A percentile compares a stretch with the other conserved stretches of the same genome.
These are phyloP conservation scores for Siniperca knerii DNA, from an alignment of 2,113 vertebrate species.

Conservation along the genomic window DNA sequence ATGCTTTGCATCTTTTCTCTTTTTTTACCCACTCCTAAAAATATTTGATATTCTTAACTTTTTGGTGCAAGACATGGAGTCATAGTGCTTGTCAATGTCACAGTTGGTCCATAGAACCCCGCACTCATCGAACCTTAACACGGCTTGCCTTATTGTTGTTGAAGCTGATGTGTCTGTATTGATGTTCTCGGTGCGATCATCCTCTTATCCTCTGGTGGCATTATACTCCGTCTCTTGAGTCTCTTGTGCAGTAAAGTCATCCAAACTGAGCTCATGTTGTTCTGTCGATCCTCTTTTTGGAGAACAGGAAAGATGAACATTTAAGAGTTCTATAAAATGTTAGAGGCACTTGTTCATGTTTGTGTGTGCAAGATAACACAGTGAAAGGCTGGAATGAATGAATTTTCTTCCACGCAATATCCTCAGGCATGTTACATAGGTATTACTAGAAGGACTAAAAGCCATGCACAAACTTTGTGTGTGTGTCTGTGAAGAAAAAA, in stretches of 20 bases:
- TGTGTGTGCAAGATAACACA: background rate
- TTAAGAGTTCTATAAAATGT: background rate
- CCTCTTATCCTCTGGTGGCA: background rate
- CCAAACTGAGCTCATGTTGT: background rate
- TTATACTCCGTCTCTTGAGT: background rate
- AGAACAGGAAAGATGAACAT: background rate
- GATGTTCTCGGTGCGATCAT: background rate
- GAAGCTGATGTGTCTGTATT: background rate
- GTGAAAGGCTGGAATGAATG: conserved; percentile 29
- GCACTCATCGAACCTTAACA: background rate
- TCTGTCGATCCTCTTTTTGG: background rate
- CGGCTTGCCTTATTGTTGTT: background rate
- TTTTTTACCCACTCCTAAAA: too few species aligned
- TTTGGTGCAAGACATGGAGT: background rate
- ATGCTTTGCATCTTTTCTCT: background rate
- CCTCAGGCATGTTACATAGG: background rate
- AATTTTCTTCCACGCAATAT: conserved; percentile 23
- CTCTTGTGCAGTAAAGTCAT: background rate
- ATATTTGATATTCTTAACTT: background rate
- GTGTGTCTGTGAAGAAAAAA: background rate
- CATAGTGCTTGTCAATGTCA: background rate
- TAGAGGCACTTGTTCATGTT: background rate
- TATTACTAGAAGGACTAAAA: background rate
- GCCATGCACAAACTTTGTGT: background rate
- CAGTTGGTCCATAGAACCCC: background rate